Conservation (phyloP, 2,113 vertebrate species). For the Marmota monax region DNA sequence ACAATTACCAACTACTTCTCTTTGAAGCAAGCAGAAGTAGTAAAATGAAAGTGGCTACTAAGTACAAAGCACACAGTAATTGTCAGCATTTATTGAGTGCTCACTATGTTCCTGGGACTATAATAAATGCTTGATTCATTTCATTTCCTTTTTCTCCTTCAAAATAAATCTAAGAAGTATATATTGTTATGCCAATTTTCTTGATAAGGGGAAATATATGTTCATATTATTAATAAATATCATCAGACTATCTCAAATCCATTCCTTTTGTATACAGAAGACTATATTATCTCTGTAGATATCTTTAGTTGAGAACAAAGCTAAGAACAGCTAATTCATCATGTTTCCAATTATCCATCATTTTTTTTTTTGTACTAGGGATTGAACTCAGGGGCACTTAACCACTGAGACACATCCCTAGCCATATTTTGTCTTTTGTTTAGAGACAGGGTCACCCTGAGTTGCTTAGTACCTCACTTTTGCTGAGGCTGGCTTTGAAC, state of each 20-base stretch:
- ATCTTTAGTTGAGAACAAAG: not conserved
- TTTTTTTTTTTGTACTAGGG: not conserved
- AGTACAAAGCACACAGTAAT: not conserved
- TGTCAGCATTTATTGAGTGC: not conserved
- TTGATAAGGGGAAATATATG: not conserved
- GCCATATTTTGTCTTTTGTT: too few species aligned
- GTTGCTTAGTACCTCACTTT: too few species aligned
- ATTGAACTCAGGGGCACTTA: too few species aligned
- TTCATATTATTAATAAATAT: not conserved
- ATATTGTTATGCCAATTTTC: not conserved
- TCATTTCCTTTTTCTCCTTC: not conserved
- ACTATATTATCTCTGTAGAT: not conserved
- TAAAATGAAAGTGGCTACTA: not conserved
- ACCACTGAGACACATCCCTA: too few species aligned
- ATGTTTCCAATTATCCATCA: not conserved
- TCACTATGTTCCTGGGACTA: not conserved
- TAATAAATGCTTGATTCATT: not conserved
- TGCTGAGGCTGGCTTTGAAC: too few species aligned
- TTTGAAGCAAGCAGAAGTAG: not conserved
- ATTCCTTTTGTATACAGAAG: not conserved
- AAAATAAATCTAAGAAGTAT: not conserved
- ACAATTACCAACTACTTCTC: not conserved
- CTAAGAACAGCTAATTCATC: not conserved
- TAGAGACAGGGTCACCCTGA: too few species aligned
- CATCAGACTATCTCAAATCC: not conserved